Percentiles rank a stretch among this genome's conserved stretches.
Evolutionary conservation across 92 coral and sea anemone species (phyloP).

Genomic region (Palythoa heliodiscus): DNA sequence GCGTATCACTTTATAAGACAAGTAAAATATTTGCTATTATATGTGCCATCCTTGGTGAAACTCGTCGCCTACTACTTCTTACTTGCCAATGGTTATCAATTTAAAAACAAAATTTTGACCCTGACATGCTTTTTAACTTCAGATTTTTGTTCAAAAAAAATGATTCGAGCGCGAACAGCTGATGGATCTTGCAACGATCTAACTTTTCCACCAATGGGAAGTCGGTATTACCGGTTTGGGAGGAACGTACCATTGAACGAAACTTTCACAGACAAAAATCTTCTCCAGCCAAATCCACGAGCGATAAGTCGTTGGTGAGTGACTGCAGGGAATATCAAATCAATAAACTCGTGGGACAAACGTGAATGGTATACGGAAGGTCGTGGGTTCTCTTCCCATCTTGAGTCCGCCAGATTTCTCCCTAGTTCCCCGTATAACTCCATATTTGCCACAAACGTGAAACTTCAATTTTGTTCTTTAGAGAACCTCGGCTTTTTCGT

Average conservation of each 20-base stretch:
- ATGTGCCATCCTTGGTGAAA: too few species aligned
- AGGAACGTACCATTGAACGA: constrained; percentile 69
- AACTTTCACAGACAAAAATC: constrained; percentile 35
- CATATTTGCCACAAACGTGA: too few species aligned
- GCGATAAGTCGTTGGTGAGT: constrained; percentile 66
- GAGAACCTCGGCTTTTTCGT: too few species aligned
- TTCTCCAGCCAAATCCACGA: constrained; percentile 79
- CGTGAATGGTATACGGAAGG: too few species aligned
- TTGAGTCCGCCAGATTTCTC: too few species aligned
- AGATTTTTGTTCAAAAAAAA: constrained; percentile 70
- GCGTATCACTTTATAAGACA: constrained; percentile 58
- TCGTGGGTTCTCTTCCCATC: too few species aligned
- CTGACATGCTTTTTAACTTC: not conserved
- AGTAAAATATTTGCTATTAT: constrained; percentile 36
- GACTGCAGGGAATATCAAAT: too few species aligned
- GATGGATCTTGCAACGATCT: constrained; percentile 83
- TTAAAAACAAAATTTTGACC: not conserved
- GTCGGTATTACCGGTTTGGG: constrained; percentile 81
- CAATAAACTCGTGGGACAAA: too few species aligned
- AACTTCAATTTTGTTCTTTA: too few species aligned
- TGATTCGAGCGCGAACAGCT: constrained; percentile 76
- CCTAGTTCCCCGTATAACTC: too few species aligned
- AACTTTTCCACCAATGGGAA: constrained; percentile 69
- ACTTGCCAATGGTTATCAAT: too few species aligned
- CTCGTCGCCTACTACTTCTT: too few species aligned